Evolutionary conservation across 2,888 invertebrate species (phyloP), one percentile per base, ranked within the genome.

Genomic region (Luperina testacea): DNA sequence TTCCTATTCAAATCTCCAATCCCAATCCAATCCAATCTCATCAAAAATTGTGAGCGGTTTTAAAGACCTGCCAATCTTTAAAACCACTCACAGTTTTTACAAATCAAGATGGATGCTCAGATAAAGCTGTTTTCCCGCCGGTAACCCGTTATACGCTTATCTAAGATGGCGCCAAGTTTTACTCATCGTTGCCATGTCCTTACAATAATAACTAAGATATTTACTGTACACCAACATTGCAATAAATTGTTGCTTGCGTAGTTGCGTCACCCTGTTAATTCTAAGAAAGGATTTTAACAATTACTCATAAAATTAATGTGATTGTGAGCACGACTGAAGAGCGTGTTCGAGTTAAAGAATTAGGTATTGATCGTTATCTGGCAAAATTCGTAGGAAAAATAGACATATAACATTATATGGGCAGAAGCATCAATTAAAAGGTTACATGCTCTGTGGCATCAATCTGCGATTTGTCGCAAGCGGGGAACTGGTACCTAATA

Each of bases 221-320:
- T 72, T 77, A 1, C 42, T 38, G 32, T n/a, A 69, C 2, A 65
- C 74, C 59, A 80, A 76, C 81, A 78, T 75, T 73, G 77, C 73
- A 82, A 76, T 78, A 76, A 72, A 72, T 61, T n/a, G 42, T 38
- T 24, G 45, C 8, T 78, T 74, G 32, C 32, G 0, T 32, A 32
- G 32, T 32, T 32, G 72, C 84, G 82, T 84, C 82, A 84, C 27
- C 24, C 15, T 72, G 51, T 65, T 69, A 11, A 32, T 84, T 85
- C 84, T 53, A 8, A 72, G 84, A 82, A 84, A 78, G 78, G 78
- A 82, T 84, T 85, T 78, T 67, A 84, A 84, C 82, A 85, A 78
- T 84, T 84, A 84, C 70, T 84, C 70, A 78, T 68, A 5, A 74
- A 68, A 64, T 69, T 57, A 42, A 63, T 75, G 53, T 64, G 53